Conservation (phyloP, 2,888 invertebrate species). For the Diarsia brunnea region DNA sequence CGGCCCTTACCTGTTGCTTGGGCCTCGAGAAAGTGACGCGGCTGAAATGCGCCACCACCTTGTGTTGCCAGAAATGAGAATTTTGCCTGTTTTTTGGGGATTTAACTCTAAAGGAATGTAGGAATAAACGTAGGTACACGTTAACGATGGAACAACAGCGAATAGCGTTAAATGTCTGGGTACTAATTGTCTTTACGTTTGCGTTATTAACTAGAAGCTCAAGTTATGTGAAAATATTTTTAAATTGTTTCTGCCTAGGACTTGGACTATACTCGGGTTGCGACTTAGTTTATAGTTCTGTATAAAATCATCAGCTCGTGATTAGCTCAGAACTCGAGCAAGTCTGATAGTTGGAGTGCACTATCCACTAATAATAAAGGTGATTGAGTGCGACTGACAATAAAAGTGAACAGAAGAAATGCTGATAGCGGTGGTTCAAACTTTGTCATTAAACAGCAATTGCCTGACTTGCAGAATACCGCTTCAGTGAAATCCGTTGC, state of each 20-base stretch:
- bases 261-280: neutral
- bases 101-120: neutral
- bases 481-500: neutral
- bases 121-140: neutral
- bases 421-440: neutral
- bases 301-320: neutral
- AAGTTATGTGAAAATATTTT: neutral
- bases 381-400: neutral
- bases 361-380: neutral
- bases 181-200: neutral
- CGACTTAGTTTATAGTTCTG: neutral
- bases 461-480: neutral
- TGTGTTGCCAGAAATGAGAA: constrained; percentile 75
- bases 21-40: constrained; percentile 84
- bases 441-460: no score
- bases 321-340: neutral
- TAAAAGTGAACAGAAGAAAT: neutral
- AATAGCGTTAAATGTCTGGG: neutral
- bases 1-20: constrained; percentile 88
- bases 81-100: constrained; percentile 10
- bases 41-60: constrained; percentile 82
- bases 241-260: neutral
- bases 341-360: neutral
- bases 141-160: neutral
- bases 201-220: neutral